A percentile compares a stretch with the other conserved stretches of the same genome.
phyloP scores from a whole-genome alignment of 2,113 vertebrate genomes.

The Python bivittatus region DNA sequence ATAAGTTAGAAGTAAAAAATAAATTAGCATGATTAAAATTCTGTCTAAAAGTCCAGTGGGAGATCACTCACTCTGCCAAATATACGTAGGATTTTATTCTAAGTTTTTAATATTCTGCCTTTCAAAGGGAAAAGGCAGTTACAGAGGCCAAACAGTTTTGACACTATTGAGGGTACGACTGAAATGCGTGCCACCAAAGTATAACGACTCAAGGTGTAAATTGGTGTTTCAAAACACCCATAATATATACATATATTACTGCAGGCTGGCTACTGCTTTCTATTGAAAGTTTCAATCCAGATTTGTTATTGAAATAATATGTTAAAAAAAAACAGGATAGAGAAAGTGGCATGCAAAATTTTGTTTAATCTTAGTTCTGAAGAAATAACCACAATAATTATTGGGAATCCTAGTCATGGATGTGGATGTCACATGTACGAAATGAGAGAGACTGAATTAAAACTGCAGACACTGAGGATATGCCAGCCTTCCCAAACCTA shows the following conservation, averaged over 20 bases:
- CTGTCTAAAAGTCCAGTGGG: not conserved
- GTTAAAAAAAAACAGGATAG: not conserved
- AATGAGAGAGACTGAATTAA: not conserved
- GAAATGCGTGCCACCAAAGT: not conserved
- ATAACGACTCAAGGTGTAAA: not conserved
- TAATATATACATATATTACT: not conserved
- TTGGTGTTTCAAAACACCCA: not conserved
- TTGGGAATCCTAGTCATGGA: not conserved
- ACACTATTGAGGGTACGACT: not conserved
- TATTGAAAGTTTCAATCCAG: not conserved
- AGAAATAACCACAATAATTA: not conserved
- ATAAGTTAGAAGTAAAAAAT: not conserved
- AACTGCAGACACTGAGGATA: not conserved
- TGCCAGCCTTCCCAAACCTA: not conserved
- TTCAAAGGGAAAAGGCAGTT: not conserved
- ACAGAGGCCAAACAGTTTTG: not conserved
- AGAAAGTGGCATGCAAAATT: not conserved
- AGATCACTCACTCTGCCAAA: not conserved
- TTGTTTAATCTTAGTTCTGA: too few species aligned
- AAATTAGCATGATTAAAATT: not conserved
- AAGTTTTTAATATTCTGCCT: not conserved
- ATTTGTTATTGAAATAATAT: not conserved
- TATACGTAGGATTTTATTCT: not conserved
- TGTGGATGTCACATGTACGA: not conserved
- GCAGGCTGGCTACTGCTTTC: not conserved